Evolutionary conservation across 2,113 vertebrate genomes (phyloP).

Genomic region (Python bivittatus): DNA sequence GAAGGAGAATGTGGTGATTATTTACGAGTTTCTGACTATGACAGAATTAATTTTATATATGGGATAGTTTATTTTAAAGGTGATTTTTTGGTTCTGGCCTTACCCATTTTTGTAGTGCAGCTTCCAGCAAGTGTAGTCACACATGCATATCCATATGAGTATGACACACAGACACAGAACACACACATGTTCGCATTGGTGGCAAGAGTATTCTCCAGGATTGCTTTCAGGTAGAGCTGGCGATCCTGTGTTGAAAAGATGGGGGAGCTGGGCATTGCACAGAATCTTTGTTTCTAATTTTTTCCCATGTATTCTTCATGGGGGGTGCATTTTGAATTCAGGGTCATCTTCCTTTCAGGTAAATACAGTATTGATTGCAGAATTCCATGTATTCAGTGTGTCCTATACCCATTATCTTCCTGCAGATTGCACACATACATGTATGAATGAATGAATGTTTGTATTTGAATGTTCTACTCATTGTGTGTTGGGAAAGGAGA

Average conservation of each 20-base stretch:
- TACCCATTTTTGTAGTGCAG: neutral
- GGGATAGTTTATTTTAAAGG: neutral
- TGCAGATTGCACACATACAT: neutral
- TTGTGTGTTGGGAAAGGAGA: neutral
- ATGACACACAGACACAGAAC: neutral
- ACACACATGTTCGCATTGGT: neutral
- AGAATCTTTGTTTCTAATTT: neutral
- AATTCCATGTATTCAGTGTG: neutral
- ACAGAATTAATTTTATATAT: neutral
- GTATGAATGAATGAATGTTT: conserved; percentile 42
- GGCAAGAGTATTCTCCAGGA: neutral
- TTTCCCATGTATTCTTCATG: neutral
- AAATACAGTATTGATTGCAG: neutral
- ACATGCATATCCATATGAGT: neutral
- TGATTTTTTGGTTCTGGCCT: neutral
- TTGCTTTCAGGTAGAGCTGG: neutral
- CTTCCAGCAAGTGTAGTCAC: neutral
- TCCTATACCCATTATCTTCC: neutral
- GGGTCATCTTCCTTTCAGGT: neutral
- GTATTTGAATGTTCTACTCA: neutral
- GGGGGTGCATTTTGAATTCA: neutral
- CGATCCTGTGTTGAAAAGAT: neutral
- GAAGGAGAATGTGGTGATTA: neutral
- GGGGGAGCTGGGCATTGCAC: neutral
- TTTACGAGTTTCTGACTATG: neutral